Base-by-base conservation (phyloP, 2,113 vertebrate species). In the Zosterops hypoxanthus region DNA sequence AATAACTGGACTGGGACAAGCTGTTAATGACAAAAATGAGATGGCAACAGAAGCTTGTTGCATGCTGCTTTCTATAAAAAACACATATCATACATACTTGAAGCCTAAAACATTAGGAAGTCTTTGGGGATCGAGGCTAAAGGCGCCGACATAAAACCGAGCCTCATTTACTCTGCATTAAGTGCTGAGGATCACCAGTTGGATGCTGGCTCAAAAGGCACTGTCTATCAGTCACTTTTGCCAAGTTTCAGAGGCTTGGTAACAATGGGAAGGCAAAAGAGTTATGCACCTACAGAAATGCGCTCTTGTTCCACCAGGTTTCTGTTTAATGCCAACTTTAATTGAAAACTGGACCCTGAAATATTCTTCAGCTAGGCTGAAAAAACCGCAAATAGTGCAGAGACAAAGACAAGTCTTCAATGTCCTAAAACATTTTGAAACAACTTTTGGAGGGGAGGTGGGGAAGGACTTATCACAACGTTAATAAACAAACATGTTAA, bases 281-380 rank as follows among this genome's bases (percentile, higher is more conserved):
- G 8, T 44, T 63, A 28, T 0, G 3, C 33, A 60, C 3, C 8
- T 5, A 61, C 25, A 86, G 47, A 77, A 91, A 75, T 0, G 1
- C 21, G 18, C 9, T 81, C 22, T 25, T 64, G 5, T 33, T 81
- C 39, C 31, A 60, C 9, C 24, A 71, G 11, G 8, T 33, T 66
- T 73, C 63, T 9, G 13, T 25, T 25, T 66, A 86, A 70, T 14
- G 50, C 3, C 23, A 79, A 18, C 15, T 77, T 52, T 31, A 64
- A 79, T 53, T 61, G 72, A 85, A 83, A 84, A 66, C 12, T 64
- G 26, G 14, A 71, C 57, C 20, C n/a, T 42, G 56, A 83, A 66
- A 29, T 29, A 28, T 66, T 81, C 33, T 80, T 80, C 50, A 80
- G 36, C 26, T 44, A 31, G 15, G 36, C 24, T 64, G 49, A 71